Conservation (phyloP, 1,140 invertebrate species). For the Drosophila ercepeae region DNA sequence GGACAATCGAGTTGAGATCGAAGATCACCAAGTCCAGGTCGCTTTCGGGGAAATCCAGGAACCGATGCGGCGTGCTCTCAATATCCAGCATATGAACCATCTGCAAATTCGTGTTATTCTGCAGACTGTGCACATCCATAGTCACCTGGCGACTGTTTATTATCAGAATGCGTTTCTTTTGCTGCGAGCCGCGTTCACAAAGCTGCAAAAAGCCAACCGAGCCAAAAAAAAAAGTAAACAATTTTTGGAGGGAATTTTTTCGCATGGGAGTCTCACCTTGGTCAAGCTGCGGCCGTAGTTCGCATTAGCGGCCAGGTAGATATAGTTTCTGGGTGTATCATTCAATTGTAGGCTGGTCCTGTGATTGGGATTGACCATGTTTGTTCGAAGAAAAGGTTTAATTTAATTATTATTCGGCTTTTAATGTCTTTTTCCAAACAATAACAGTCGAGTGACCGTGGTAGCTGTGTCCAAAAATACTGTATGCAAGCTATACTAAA, state of each 20-base stretch:
- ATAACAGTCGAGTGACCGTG: neutral
- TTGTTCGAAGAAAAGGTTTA: neutral
- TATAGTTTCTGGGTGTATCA: slow-evolving; percentile 36
- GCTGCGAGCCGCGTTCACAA: slow-evolving; percentile 43
- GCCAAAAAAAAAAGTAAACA: neutral
- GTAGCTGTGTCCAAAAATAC: neutral
- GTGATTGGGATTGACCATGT: slow-evolving; percentile 5
- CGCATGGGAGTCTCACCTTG: slow-evolving; percentile 25
- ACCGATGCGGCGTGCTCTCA: slow-evolving; percentile 19
- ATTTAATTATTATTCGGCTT: neutral
- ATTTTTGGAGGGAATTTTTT: neutral
- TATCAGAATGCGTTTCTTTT: slow-evolving; percentile 48
- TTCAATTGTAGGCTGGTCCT: slow-evolving; percentile 8
- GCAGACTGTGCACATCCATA: neutral
- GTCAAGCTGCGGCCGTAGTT: slow-evolving; percentile 44
- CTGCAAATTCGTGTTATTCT: neutral
- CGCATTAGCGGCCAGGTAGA: slow-evolving; percentile 44
- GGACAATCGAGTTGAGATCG: slow-evolving; percentile 50
- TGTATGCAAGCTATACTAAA: neutral
- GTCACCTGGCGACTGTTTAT: slow-evolving; percentile 30
- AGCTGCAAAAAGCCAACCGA: slow-evolving; percentile 18
- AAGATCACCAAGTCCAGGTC: slow-evolving; percentile 50
- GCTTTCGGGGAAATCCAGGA: neutral
- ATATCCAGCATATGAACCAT: slow-evolving; percentile 29
- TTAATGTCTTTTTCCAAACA: neutral